A percentile compares a stretch with the other conserved stretches of the same genome.
Evolutionary conservation across 2,888 invertebrate species (phyloP).

Genomic region (Gymnoscelis rufifasciata): DNA sequence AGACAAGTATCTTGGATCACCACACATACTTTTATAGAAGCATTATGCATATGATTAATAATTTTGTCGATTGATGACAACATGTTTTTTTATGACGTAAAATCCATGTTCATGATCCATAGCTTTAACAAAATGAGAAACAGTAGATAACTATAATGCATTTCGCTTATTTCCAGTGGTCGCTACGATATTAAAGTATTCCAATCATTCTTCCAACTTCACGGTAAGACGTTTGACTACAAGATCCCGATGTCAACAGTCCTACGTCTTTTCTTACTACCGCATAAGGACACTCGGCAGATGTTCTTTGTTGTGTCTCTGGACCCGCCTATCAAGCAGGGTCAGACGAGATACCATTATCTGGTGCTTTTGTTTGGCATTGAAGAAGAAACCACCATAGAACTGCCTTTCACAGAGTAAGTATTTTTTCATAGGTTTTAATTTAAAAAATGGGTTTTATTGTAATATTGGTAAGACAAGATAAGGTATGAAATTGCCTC

Average conservation of each 20-base stretch:
- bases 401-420: conserved; percentile 94
- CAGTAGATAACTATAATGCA: background rate
- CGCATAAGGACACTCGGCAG: conserved; percentile 98
- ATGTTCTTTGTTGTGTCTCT: conserved; percentile 98
- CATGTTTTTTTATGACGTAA: too few relatives aligned
- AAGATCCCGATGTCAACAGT: conserved; percentile 99
- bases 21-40: too few relatives aligned
- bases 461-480: too few relatives aligned
- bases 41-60: too few relatives aligned
- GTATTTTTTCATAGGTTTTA: conserved; percentile 47
- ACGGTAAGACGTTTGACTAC: conserved; percentile 99
- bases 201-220: conserved; percentile 81
- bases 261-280: conserved; percentile 93
- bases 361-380: conserved; percentile 95
- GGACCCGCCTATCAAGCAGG: conserved; percentile 99
- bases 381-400: conserved; percentile 95
- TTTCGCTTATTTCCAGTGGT: conserved; percentile 81
- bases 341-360: conserved; percentile 98
- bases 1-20: too few relatives aligned
- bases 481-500: too few relatives aligned
- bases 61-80: too few relatives aligned
- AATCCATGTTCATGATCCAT: too few relatives aligned
- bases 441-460: too few relatives aligned
- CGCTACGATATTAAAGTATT: conserved; percentile 98
- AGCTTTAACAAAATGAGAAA: too few relatives aligned